Evolutionary conservation across 2,888 invertebrate genomes (phyloP), one percentile per base, ranked within the genome.

Genomic region (Acrocyrtus sp.): DNA sequence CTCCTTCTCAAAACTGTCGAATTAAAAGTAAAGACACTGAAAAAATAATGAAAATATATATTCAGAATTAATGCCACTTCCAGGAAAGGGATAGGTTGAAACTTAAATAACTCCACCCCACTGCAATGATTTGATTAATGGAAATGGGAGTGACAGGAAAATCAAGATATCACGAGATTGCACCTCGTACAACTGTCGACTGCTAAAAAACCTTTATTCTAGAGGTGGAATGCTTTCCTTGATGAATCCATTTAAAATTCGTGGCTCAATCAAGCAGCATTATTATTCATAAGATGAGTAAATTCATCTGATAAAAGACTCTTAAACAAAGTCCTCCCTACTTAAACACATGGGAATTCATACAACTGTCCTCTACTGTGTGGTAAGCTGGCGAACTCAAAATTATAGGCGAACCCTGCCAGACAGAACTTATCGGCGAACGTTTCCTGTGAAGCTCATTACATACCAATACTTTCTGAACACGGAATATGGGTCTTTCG

Each of bases 121-220:
- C 45, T 19, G 12, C 34, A 34, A 56, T 56, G 57, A 57, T 57
- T 57, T 57, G 43, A 43, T 57, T 57, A 57, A 57, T 57, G 57
- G 34, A 12, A 57, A 57, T 34, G 54, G n/a, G 53, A 53, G 22
- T 53, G n/a, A 17, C 24, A 6, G 3, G 21, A 48, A 48, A 21
- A 48, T 48, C 17, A 48, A 10, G 21, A 22, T 19, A 48, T 48
- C 48, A 19, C 21, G 8, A 21, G 21, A 48, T 19, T 12, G 45
- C 39, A 12, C 39, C 12, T 39, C 12, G 8, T 39, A 10, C 39
- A 10, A 12, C 12, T 10, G 39, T 39, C 39, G 12, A n/a, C n/a
- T n/a, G n/a, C n/a, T n/a, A n/a, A n/a, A n/a, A n/a, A n/a, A n/a
- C n/a, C n/a, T 34, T 34, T 12, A 34, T 34, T 34, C 12, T 12